Evolutionary conservation across 2,797 vertebrate genomes (phyloP).

Genomic region (Nyctibius grandis): DNA sequence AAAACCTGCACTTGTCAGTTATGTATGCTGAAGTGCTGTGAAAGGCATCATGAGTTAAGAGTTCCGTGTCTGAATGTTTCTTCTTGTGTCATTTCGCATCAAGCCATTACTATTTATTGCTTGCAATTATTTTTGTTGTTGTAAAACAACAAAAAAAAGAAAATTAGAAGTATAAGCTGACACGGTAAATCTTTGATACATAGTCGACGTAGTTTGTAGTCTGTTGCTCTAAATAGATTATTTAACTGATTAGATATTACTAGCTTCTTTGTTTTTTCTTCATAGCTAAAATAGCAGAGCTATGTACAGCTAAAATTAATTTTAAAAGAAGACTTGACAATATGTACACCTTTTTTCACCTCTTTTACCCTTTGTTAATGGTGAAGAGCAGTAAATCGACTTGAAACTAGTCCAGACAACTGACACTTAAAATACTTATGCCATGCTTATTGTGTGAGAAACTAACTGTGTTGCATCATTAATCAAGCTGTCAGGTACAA

Average conservation of each 20-base stretch:
- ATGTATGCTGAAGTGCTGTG: background rate
- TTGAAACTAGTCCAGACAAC: slow-evolving; percentile 59
- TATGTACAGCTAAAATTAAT: background rate
- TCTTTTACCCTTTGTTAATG: slow-evolving; percentile 29
- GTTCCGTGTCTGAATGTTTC: background rate
- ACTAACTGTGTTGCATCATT: slow-evolving; percentile 75
- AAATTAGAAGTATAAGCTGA: background rate
- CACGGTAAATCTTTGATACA: background rate
- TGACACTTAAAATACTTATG: slow-evolving; percentile 74
- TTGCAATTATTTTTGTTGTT: background rate
- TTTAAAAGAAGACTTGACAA: background rate
- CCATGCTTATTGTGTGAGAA: slow-evolving; percentile 76
- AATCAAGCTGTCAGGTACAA: slow-evolving; percentile 76
- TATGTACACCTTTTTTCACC: background rate
- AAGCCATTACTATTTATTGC: background rate
- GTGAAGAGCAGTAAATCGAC: slow-evolving; percentile 33
- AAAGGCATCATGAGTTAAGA: background rate
- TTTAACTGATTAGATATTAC: background rate
- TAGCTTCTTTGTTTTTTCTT: background rate
- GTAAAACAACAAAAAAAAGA: background rate
- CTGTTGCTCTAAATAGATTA: background rate
- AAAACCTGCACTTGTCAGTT: background rate
- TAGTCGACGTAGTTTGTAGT: background rate
- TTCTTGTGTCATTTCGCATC: background rate
- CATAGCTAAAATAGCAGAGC: background rate